Base-by-base conservation (phyloP, 2,797 vertebrate species). In the Chromobotia macracanthus region DNA sequence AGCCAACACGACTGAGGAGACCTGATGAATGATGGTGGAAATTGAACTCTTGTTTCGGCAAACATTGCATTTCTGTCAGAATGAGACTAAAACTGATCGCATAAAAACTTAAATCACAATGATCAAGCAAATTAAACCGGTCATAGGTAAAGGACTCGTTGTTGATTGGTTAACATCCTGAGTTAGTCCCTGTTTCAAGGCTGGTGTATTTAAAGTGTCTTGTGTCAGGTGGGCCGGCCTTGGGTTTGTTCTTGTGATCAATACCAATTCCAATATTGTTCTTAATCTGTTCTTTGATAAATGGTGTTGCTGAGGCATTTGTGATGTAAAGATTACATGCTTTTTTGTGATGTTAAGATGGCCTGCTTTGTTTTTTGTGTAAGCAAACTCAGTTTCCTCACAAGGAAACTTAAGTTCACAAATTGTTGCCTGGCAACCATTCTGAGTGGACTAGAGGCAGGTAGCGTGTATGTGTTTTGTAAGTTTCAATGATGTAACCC, bases 41-140 rank as follows among this genome's bases (percentile, higher is more conserved):
- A 67, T 5, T 4, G 68, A 13, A 18, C 46, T 35, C 31, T 25
- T 31, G 35, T 55, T 56, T 48, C 12, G 51, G 25, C 64, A 31
- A 68, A 68, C 5, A 44, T 35, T 19, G 13, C 35, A 13, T 41
- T 63, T 50, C 12, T 63, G 31, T 38, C 10, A 15, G 25, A 28
- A 15, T 67, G 19, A 70, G 64, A 58, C 23, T 38, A 41, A 75
- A 72, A 51, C 25, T 72, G 67, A 56, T 60, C 19, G 12, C 3
- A 19, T 41, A 31, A 46, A 56, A 46, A 5, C 23, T 64, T 19
- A 63, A 66, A 56, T 56, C 16, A 77, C 31, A 13, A 80, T 83
- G 78, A 78, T 83, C 21, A 86, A 82, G 48, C 23, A 35, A 55
- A 65, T 50, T 23, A 87, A 78, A 72, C 71, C 75, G 19, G 81